These are phyloP conservation scores for Catostomus latipinnis DNA, from an alignment of 2,797 vertebrate genomes.

Conservation along the genomic window DNA sequence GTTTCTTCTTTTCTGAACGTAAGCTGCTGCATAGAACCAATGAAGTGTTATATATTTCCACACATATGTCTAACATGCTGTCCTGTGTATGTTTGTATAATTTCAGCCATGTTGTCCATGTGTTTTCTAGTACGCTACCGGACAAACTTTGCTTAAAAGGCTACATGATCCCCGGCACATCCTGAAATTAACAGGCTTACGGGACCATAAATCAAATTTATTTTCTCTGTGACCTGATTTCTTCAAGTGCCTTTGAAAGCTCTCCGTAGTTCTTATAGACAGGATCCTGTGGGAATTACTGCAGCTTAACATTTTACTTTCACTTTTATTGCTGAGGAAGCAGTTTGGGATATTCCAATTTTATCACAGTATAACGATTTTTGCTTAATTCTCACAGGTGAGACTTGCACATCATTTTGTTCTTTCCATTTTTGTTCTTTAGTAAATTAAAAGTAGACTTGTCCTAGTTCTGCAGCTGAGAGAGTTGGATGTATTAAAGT, in stretches of 20 bases:
- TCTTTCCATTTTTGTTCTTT: background rate
- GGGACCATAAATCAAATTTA: constrained; percentile 72
- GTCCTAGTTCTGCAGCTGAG: background rate
- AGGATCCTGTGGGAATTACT: constrained; percentile 29
- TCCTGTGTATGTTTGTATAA: background rate
- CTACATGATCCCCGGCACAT: constrained; percentile 69
- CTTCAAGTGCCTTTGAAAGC: constrained; percentile 39
- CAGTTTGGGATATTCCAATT: background rate
- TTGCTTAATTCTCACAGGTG: background rate
- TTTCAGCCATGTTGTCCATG: constrained; percentile 57
- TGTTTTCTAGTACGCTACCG: constrained; percentile 67
- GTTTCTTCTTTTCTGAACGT: too few relatives aligned
- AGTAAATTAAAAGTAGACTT: background rate
- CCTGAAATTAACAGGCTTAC: constrained; percentile 72
- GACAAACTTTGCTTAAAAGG: constrained; percentile 58
- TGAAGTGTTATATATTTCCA: too few relatives aligned
- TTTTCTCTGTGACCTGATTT: constrained; percentile 68
- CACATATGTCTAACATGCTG: background rate
- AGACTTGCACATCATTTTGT: background rate
- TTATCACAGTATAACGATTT: background rate
- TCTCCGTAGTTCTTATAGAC: background rate
- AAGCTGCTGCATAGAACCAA: too few relatives aligned
- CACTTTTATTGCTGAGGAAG: constrained; percentile 11
- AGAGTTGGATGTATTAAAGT: too few relatives aligned
- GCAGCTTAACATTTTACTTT: background rate